Base-by-base conservation (phyloP, 1,140 invertebrate species). In the Drosophila sp. region DNA sequence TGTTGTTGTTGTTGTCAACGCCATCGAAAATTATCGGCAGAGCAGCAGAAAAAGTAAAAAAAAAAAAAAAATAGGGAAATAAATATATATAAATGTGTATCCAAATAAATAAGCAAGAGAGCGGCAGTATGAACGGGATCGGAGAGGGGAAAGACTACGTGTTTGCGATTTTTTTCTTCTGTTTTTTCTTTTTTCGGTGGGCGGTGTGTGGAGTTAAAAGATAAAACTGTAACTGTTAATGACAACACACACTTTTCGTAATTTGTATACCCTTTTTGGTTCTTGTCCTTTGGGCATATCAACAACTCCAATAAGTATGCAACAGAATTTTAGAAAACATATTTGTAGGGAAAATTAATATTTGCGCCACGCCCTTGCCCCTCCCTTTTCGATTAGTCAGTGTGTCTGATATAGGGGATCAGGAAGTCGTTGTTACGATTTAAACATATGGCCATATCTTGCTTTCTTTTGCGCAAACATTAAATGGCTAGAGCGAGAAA, bases 121-220 rank as follows among this genome's bases (percentile, higher is more conserved):
- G 44, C 25, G 44, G 56, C 55, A 60, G 17, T 3, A 1, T 6
- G 41, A n/a, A 44, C n/a, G 6, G 17, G 17, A 44, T 23, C 17
- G 25, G 3, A 10, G 7, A 50, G 44, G 8, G 25, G 27, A 27
- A 27, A 23, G 44, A 38, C 35, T 8, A 50, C 55, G 47, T 50
- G 23, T 6, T 7, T 50, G 23, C 25, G 44, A 38, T 30, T 30
- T 30, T 30, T 30, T 30, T 30, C 11, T 38, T 38, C 11, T 38
- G 3, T 7, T 10, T n/a, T 8, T 38, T 38, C 11, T 10, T 38
- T 50, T 47, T 44, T 71, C 60, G 63, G 72, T 76, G 62, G 72
- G 65, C 41, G 75, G 57, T 50, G 44, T 50, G 58, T 76, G 73
- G 72, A 68, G 66, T 79, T 66, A 50, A 50, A 50, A 50, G 44